Conservation (phyloP, 2,888 invertebrate species). For the Chrysolina oricalcia region DNA sequence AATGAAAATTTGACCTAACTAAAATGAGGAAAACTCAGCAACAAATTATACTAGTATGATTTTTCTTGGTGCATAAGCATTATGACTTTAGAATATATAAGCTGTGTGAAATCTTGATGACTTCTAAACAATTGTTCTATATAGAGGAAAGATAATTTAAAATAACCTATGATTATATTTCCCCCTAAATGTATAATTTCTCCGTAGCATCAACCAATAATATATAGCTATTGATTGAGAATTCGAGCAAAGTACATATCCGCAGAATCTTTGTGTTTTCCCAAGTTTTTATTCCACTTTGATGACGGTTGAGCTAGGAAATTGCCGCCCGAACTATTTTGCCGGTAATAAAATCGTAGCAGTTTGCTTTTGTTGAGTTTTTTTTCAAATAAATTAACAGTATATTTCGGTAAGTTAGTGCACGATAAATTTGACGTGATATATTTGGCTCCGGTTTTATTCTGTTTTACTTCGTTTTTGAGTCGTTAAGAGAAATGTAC, state of each 20-base stretch:
- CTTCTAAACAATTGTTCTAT: background rate
- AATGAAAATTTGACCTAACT: too few relatives aligned
- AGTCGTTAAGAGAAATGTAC: slow-evolving; percentile 31
- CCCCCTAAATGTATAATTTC: background rate
- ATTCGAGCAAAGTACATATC: background rate
- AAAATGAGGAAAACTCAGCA: too few relatives aligned
- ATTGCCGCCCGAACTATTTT: slow-evolving; percentile 20
- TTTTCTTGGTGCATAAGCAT: too few relatives aligned
- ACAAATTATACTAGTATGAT: too few relatives aligned
- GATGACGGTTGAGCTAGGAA: slow-evolving; percentile 1
- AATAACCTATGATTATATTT: background rate
- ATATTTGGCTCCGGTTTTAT: slow-evolving; percentile 34
- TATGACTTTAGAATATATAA: too few relatives aligned
- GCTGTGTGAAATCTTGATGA: too few relatives aligned
- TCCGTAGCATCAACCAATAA: background rate
- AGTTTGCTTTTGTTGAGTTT: slow-evolving; percentile 18
- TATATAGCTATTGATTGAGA: background rate
- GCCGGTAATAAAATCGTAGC: slow-evolving; percentile 9
- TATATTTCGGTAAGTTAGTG: slow-evolving; percentile 25
- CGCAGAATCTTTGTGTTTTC: slow-evolving; percentile 7
- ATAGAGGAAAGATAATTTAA: background rate
- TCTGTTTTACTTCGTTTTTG: slow-evolving; percentile 13
- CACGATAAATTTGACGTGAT: slow-evolving; percentile 32
- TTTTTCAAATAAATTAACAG: slow-evolving; percentile 32
- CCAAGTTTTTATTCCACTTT: slow-evolving; percentile 5